Percentiles rank a stretch among this genome's conserved stretches.
phyloP scores from a whole-genome alignment of 2,888 invertebrate genomes.

The Synanthedon formicaeformis region DNA sequence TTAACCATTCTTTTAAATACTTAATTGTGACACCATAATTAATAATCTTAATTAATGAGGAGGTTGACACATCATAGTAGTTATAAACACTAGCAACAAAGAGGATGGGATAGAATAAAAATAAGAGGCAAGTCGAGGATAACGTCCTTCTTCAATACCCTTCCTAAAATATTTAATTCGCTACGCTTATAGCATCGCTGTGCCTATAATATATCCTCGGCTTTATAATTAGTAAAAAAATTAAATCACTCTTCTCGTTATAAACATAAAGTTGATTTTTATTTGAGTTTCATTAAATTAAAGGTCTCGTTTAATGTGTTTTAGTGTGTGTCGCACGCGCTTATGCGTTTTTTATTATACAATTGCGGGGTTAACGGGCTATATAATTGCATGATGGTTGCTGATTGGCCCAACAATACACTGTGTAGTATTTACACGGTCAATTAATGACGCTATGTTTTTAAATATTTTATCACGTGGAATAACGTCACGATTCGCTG shows the following conservation, averaged over 20 bases:
- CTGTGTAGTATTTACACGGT: conserved; percentile 16
- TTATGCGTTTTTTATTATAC: conserved; percentile 34
- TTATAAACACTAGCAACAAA: too few relatives aligned
- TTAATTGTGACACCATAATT: too few relatives aligned
- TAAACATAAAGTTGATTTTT: background rate
- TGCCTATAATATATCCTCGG: too few relatives aligned
- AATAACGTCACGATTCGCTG: too few relatives aligned
- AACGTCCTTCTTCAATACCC: too few relatives aligned
- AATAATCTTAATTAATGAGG: too few relatives aligned
- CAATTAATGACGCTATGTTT: conserved; percentile 9
- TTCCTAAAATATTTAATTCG: too few relatives aligned
- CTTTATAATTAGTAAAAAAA: background rate
- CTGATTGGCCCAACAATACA: conserved; percentile 34
- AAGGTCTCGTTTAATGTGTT: background rate
- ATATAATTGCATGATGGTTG: conserved; percentile 42
- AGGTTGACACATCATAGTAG: too few relatives aligned
- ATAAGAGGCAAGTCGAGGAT: too few relatives aligned
- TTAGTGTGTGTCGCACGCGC: conserved; percentile 15
- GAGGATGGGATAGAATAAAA: too few relatives aligned
- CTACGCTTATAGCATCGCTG: too few relatives aligned
- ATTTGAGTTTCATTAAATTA: background rate
- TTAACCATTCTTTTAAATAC: too few relatives aligned
- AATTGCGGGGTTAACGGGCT: conserved; percentile 46
- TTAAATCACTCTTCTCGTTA: background rate
- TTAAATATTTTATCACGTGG: background rate